Percentiles rank a stretch among this genome's conserved stretches.
Evolutionary conservation across 2,113 vertebrate species (phyloP).

Genomic region (Petrocephalus zakoni): DNA sequence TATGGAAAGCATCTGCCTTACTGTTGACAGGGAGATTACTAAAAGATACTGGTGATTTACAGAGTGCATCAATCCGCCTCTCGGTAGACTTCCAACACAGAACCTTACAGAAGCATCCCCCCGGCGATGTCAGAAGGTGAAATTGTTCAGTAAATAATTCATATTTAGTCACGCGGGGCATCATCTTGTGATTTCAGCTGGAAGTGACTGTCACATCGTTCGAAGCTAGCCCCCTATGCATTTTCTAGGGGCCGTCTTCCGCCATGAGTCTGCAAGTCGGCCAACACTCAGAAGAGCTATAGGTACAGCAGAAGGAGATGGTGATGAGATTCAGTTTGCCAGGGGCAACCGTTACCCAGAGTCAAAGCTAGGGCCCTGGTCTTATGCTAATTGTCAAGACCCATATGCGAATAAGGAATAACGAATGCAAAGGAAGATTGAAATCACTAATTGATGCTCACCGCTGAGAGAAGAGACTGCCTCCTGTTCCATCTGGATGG

Average conservation of each 20-base stretch:
- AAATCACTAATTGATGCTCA: conserved; percentile 14
- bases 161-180: not conserved
- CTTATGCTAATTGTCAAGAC: not conserved
- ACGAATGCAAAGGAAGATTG: not conserved
- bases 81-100: not conserved
- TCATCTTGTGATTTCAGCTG: not conserved
- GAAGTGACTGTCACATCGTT: not conserved
- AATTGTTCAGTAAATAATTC: not conserved
- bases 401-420: conserved; percentile 1
- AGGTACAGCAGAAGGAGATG: not conserved
- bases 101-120: not conserved
- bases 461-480: not conserved
- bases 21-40: not conserved
- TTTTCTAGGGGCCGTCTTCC: not conserved
- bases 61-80: not conserved
- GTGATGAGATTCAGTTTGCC: not conserved
- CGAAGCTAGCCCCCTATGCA: not conserved
- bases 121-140: not conserved
- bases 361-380: not conserved
- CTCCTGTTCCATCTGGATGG: conserved; percentile 16
- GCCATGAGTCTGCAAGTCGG: not conserved
- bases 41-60: not conserved
- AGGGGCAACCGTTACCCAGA: conserved; percentile 3
- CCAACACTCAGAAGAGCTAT: not conserved
- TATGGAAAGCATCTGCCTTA: not conserved